These are phyloP conservation scores for Popillia japonica DNA, from an alignment of 1,140 invertebrate genomes.

Conservation along the genomic window DNA sequence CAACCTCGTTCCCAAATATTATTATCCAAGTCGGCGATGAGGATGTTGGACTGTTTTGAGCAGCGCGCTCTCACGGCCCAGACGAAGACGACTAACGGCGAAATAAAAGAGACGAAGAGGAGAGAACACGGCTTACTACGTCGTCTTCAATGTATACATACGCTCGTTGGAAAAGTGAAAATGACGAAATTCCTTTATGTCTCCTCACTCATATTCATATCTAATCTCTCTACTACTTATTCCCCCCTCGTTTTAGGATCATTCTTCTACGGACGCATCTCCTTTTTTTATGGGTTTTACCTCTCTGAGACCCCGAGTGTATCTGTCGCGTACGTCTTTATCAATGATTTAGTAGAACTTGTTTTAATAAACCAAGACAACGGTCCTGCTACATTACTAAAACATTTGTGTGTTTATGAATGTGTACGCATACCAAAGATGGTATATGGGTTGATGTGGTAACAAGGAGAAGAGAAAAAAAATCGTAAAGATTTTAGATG, in stretches of 20 bases:
- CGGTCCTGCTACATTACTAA: background rate
- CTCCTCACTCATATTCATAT: constrained; percentile 23
- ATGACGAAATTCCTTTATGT: constrained; percentile 34
- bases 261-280: background rate
- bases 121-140: background rate
- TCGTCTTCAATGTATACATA: background rate
- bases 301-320: constrained; percentile 15
- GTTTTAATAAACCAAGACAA: constrained; percentile 32
- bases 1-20: constrained; percentile 34
- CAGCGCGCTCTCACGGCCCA: background rate
- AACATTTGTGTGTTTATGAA: constrained; percentile 9
- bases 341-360: constrained; percentile 35
- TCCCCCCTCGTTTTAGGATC: constrained; percentile 4
- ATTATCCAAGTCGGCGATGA: constrained; percentile 13
- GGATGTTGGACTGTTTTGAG: background rate
- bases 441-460: background rate
- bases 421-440: constrained; percentile 8
- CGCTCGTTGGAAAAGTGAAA: constrained; percentile 29
- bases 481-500: constrained; percentile 12
- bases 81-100: background rate
- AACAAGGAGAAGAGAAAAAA: background rate
- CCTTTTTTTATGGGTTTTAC: constrained; percentile 21
- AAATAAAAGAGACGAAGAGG: background rate
- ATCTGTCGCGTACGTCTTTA: constrained; percentile 27
- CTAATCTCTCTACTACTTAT: constrained; percentile 2